phyloP scores from a whole-genome alignment of 2,113 vertebrate species.

The Pachycephala philippinensis region DNA sequence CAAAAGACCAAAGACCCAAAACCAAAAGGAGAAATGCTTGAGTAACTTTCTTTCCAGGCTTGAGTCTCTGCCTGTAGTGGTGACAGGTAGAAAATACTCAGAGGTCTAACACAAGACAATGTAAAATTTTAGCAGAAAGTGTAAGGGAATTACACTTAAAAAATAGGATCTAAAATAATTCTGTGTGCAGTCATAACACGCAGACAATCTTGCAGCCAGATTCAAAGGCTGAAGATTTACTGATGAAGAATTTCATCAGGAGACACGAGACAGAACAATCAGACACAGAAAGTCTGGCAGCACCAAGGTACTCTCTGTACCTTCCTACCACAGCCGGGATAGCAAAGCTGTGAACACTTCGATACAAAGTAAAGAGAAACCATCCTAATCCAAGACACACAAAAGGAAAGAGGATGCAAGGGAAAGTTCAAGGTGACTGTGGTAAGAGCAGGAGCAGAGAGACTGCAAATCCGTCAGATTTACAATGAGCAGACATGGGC shows the following conservation, averaged over 20 bases:
- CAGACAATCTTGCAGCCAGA: not conserved
- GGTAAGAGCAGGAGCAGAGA: not conserved
- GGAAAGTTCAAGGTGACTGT: not conserved
- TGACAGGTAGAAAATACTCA: not conserved
- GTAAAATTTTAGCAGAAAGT: not conserved
- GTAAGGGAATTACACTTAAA: not conserved
- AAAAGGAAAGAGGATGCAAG: not conserved
- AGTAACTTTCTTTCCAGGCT: not conserved
- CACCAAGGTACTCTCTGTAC: not conserved
- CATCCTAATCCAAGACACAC: not conserved
- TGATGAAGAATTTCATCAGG: not conserved
- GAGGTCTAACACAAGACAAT: not conserved
- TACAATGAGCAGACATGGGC: accelerated
- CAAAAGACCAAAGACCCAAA: not conserved
- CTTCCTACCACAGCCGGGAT: not conserved
- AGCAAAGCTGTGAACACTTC: not conserved
- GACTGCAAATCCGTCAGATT: not conserved
- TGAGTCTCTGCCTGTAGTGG: not conserved
- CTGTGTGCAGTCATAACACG: not conserved
- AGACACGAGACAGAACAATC: not conserved
- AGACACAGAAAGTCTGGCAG: not conserved
- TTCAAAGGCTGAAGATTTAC: not conserved
- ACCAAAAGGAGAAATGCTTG: not conserved
- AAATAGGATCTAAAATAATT: not conserved
- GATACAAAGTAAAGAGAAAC: not conserved